Conservation (phyloP, 2,113 vertebrate genomes). For the Aplodontia rufa region DNA sequence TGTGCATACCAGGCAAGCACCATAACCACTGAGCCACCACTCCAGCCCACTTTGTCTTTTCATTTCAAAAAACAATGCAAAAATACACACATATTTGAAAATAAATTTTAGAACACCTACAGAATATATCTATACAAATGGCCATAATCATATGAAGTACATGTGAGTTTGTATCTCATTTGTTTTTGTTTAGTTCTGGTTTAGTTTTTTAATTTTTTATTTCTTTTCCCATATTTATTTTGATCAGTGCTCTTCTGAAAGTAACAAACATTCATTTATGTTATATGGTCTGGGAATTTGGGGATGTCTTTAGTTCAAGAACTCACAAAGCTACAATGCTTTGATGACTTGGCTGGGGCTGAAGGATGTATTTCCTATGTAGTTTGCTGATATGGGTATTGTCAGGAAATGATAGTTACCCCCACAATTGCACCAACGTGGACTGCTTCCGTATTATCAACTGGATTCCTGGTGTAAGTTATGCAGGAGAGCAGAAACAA, state of each 20-base stretch:
- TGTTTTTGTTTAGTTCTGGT: background rate
- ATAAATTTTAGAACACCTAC: background rate
- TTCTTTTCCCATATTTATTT: background rate
- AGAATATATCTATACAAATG: background rate
- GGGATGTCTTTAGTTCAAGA: background rate
- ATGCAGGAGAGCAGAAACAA: background rate
- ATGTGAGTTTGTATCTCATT: background rate
- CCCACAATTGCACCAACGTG: background rate
- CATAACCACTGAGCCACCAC: too few relatives aligned
- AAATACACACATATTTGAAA: background rate
- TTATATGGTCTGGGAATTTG: background rate
- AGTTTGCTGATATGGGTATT: background rate
- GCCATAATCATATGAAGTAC: background rate
- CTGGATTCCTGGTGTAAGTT: background rate
- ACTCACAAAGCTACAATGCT: background rate
- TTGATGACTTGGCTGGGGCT: background rate
- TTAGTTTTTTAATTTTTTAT: background rate
- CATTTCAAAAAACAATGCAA: background rate
- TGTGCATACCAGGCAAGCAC: too few relatives aligned
- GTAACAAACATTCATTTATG: background rate
- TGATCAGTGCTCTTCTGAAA: background rate
- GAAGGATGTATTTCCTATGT: background rate
- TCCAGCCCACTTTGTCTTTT: too few relatives aligned
- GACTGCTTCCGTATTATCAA: background rate
- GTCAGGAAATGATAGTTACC: background rate